A percentile compares a stretch with the other conserved stretches of the same genome.
Evolutionary conservation across 1,140 invertebrate genomes (phyloP).

Genomic region (Drosophila athabasca): DNA sequence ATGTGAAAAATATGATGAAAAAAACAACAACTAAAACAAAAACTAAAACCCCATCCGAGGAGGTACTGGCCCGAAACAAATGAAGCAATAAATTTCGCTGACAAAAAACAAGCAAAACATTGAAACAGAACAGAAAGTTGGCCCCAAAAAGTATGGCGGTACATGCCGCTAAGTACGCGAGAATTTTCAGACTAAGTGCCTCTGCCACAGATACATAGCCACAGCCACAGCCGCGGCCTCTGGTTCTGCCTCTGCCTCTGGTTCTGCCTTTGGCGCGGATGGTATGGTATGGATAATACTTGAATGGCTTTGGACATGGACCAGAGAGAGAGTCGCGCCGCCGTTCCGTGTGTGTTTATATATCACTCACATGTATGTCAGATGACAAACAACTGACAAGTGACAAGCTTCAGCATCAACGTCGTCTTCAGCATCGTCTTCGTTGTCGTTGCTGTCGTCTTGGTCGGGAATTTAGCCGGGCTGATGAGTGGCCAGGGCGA

Average conservation of each 20-base stretch:
- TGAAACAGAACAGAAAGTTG: conserved; percentile 48
- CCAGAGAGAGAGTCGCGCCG: conserved; percentile 25
- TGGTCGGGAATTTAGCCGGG: conserved; percentile 41
- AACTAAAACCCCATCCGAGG: conserved; percentile 41
- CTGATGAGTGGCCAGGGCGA: conserved; percentile 44
- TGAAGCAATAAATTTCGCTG: conserved; percentile 79
- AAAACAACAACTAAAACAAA: conserved; percentile 25
- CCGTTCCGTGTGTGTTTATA: conserved; percentile 74
- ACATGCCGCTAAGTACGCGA: conserved; percentile 74
- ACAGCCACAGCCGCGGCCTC: no score
- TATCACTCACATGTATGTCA: conserved; percentile 81
- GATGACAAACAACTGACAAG: conserved; percentile 82
- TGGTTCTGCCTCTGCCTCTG: no score
- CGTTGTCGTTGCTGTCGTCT: conserved; percentile 25
- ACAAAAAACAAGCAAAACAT: conserved; percentile 75
- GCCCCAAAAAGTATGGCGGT: conserved; percentile 46
- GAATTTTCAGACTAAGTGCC: conserved; percentile 76
- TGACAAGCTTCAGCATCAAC: conserved; percentile 75
- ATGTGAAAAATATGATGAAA: conserved; percentile 63
- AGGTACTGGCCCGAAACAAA: conserved; percentile 70
- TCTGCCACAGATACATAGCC: conserved; percentile 27
- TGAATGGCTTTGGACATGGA: conserved; percentile 23
- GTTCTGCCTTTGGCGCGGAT: neutral
- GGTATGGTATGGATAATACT: conserved; percentile 55
- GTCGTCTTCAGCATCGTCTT: conserved; percentile 18